Evolutionary conservation across 1,140 invertebrate genomes (phyloP).

Genomic region (Pseudobourletiella spinata): DNA sequence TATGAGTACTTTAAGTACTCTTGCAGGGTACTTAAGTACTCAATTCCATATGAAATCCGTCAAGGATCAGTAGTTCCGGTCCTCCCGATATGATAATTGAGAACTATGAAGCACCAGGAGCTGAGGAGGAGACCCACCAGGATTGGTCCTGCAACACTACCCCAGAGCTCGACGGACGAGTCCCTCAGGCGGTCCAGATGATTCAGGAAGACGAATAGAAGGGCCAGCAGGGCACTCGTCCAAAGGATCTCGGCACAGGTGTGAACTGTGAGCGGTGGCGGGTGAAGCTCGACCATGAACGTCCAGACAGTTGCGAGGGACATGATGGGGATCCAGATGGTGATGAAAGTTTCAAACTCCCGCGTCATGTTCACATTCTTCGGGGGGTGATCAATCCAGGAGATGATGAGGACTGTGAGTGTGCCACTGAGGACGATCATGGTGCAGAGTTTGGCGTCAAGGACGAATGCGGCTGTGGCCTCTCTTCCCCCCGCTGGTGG

Average conservation of each 20-base stretch:
- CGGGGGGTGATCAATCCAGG: not conserved
- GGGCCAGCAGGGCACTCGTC: not conserved
- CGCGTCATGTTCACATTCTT: not conserved
- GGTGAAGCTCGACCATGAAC: not conserved
- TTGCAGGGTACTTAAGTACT: too few relatives aligned
- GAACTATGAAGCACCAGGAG: not conserved
- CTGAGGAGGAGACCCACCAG: not conserved
- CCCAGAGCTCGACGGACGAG: not conserved
- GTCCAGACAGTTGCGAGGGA: not conserved
- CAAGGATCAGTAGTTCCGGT: too few relatives aligned
- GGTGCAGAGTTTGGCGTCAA: not conserved
- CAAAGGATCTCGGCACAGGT: not conserved
- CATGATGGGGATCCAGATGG: not conserved
- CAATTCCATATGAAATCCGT: too few relatives aligned
- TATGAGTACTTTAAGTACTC: too few relatives aligned
- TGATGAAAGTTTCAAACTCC: not conserved
- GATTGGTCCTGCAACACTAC: not conserved
- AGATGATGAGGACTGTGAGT: not conserved
- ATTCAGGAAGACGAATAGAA: too few relatives aligned
- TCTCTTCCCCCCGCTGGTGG: too few relatives aligned
- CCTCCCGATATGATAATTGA: not conserved
- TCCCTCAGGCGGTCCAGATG: not conserved
- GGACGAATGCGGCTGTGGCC: too few relatives aligned
- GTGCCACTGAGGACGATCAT: not conserved
- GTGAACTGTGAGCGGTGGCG: not conserved